Percentiles rank a stretch among this genome's conserved stretches.
Evolutionary conservation across 2,797 vertebrate genomes (phyloP).

Genomic region (Carduelis carduelis): DNA sequence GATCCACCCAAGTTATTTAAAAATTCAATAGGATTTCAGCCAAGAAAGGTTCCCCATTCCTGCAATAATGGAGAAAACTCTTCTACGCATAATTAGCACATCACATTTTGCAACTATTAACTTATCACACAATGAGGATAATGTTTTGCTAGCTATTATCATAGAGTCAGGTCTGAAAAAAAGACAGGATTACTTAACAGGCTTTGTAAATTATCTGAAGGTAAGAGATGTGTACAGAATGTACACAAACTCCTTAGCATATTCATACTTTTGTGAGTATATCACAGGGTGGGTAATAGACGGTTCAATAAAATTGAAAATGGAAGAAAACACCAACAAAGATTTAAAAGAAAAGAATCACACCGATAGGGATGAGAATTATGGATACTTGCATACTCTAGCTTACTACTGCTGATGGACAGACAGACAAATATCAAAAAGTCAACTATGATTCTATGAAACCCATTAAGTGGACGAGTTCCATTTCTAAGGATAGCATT

Average conservation of each 20-base stretch:
- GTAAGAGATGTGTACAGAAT: neutral
- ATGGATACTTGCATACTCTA: neutral
- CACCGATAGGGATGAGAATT: neutral
- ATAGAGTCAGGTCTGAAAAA: neutral
- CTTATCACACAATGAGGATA: neutral
- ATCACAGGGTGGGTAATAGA: neutral
- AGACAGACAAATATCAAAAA: neutral
- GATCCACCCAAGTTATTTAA: slow-evolving; percentile 34
- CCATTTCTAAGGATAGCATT: slow-evolving; percentile 37
- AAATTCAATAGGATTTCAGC: slow-evolving; percentile 9
- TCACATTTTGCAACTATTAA: neutral
- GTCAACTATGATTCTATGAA: slow-evolving; percentile 2
- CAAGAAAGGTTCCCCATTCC: slow-evolving; percentile 39
- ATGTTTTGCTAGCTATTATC: neutral
- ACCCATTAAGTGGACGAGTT: slow-evolving; percentile 28
- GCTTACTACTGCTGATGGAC: neutral
- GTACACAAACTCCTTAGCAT: slow-evolving; percentile 3
- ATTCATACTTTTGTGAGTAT: neutral
- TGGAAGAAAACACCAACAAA: neutral
- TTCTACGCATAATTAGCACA: neutral
- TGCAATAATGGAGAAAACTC: slow-evolving; percentile 5
- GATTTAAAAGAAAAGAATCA: neutral
- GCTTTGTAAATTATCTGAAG: neutral
- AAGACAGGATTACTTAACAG: neutral
- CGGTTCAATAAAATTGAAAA: neutral